Evolutionary conservation across 92 coral and sea anemone species (phyloP).

Genomic region (Galaxea fascicularis): DNA sequence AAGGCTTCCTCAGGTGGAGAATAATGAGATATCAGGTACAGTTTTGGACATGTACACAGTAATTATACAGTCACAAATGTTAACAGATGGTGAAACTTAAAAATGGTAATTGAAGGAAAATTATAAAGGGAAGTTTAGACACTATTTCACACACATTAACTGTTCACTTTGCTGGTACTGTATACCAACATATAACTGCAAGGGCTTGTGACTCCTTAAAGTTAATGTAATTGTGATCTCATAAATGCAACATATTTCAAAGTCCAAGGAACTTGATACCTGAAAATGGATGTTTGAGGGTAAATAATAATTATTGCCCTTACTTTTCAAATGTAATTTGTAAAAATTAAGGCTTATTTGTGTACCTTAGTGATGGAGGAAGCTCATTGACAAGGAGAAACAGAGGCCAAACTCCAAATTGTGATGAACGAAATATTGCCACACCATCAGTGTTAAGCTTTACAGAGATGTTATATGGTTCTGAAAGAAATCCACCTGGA

Average conservation of each 20-base stretch:
- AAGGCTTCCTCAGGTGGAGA: too few species aligned
- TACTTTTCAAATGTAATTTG: neutral
- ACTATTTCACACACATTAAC: too few species aligned
- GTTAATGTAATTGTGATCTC: constrained; percentile 8
- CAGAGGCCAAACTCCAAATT: constrained; percentile 68
- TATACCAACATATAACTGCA: neutral
- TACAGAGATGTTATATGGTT: constrained; percentile 53
- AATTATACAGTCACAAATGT: too few species aligned
- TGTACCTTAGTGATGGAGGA: constrained; percentile 54
- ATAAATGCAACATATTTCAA: neutral
- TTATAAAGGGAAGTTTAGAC: too few species aligned
- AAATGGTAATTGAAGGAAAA: too few species aligned
- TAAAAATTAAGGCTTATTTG: neutral
- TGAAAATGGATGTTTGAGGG: constrained; percentile 7
- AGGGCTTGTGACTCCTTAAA: constrained; percentile 12
- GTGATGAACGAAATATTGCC: constrained; percentile 62
- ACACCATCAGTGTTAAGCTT: constrained; percentile 71
- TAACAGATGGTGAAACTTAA: too few species aligned
- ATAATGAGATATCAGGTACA: too few species aligned
- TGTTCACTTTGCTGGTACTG: too few species aligned
- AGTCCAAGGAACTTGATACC: too few species aligned
- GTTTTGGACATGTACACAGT: too few species aligned
- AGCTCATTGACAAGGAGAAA: constrained; percentile 64
- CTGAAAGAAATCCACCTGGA: constrained; percentile 54
- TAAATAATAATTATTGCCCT: neutral